phyloP scores from a whole-genome alignment of 1,140 invertebrate genomes.

The Sycobia sp. region DNA sequence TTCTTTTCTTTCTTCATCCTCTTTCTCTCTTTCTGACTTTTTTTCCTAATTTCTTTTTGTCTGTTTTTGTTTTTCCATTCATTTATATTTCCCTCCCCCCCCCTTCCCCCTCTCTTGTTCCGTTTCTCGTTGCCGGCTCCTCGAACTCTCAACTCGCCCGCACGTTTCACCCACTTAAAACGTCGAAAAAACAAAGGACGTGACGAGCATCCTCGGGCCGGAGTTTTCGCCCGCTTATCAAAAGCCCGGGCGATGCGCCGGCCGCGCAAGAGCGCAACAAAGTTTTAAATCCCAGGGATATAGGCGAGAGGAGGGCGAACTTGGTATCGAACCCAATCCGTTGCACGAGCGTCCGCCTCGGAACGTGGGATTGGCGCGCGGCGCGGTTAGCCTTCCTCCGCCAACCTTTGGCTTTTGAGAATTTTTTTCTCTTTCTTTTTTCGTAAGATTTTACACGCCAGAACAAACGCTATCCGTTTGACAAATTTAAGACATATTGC shows the following conservation, averaged over 20 bases:
- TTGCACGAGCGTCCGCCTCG: conserved; percentile 42
- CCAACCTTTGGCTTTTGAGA: conserved; percentile 16
- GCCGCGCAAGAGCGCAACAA: conserved; percentile 25
- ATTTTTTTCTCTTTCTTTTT: too few species aligned
- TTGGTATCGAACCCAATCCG: conserved; percentile 47
- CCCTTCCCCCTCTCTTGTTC: too few species aligned
- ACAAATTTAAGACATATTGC: too few species aligned
- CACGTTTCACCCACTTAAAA: conserved; percentile 23
- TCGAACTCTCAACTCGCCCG: too few species aligned
- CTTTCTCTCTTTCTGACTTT: too few species aligned
- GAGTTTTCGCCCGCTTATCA: conserved; percentile 31
- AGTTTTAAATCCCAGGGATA: conserved; percentile 48
- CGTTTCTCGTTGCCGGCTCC: too few species aligned
- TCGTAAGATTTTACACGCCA: not conserved
- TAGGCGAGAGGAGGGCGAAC: conserved; percentile 44
- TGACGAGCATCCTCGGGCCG: conserved; percentile 21
- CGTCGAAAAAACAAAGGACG: conserved; percentile 29
- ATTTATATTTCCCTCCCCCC: too few species aligned
- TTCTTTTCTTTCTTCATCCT: too few species aligned
- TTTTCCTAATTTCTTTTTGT: too few species aligned
- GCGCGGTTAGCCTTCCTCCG: conserved; percentile 43
- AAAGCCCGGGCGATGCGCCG: conserved; percentile 20
- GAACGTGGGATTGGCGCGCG: too few species aligned
- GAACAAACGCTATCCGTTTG: too few species aligned
- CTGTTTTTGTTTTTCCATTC: too few species aligned